Evolutionary conservation across 1,140 invertebrate species (phyloP).

Genomic region (Trichomalopsis sarcophagae): DNA sequence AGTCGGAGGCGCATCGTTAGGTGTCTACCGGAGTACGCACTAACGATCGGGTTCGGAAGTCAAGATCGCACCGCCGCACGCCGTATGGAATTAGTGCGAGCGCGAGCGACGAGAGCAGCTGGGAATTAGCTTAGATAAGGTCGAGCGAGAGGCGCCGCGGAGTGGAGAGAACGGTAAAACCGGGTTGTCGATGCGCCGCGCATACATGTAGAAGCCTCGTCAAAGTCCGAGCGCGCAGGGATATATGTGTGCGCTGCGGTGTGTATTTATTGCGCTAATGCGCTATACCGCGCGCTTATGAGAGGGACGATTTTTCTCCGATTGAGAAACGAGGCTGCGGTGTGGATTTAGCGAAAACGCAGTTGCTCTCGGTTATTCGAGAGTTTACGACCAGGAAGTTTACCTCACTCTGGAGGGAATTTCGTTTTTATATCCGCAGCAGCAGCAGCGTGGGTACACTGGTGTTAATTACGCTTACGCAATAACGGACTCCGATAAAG

Average conservation of each 20-base stretch:
- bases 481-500: not conserved
- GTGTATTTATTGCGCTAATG: not conserved
- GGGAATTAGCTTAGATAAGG: not conserved
- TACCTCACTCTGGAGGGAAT: not conserved
- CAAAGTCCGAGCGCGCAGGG: not conserved
- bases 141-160: not conserved
- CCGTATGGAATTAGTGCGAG: not conserved
- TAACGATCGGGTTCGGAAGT: slow-evolving; percentile 2
- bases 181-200: not conserved
- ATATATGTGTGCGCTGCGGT: too few species aligned
- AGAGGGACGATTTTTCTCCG: not conserved
- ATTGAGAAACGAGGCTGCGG: too few species aligned
- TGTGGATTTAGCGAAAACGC: too few species aligned
- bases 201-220: not conserved
- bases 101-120: not conserved
- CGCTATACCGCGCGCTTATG: too few species aligned
- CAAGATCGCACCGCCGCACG: not conserved
- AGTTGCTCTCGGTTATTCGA: not conserved
- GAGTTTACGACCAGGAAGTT: not conserved
- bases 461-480: not conserved
- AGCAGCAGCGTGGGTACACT: not conserved
- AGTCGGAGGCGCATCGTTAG: not conserved
- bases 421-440: not conserved
- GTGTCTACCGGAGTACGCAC: not conserved
- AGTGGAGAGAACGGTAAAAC: not conserved